phyloP scores from a whole-genome alignment of 2,113 vertebrate genomes.

The Cynoglossus semilaevis region DNA sequence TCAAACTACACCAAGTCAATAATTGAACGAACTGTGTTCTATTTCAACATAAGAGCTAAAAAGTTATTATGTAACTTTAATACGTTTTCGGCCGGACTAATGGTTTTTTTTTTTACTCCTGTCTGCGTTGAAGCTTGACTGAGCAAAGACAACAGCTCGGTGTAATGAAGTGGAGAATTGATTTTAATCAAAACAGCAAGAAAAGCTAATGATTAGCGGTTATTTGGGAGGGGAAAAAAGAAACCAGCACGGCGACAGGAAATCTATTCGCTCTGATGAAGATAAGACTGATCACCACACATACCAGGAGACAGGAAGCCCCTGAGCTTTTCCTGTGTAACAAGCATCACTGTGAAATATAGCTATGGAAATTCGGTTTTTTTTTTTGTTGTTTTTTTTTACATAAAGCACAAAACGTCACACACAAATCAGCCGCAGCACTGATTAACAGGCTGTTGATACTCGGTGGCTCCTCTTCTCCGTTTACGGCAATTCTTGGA shows the following conservation, averaged over 20 bases:
- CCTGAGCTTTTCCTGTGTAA: neutral
- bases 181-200: slow-evolving; percentile 39
- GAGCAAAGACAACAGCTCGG: slow-evolving; percentile 16
- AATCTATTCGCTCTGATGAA: slow-evolving; percentile 42
- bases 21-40: too few species aligned
- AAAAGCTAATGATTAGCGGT: slow-evolving; percentile 40
- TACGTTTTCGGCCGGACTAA: neutral
- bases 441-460: slow-evolving; percentile 60
- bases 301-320: neutral
- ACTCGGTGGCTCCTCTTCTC: slow-evolving; percentile 41
- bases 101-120: neutral
- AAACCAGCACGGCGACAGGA: slow-evolving; percentile 30
- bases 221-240: slow-evolving; percentile 12
- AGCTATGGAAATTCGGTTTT: too few species aligned
- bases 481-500: slow-evolving; percentile 55
- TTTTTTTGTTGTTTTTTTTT: too few species aligned
- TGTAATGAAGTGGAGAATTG: slow-evolving; percentile 33
- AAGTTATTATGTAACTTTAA: neutral
- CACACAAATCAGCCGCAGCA: slow-evolving; percentile 1
- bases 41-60: too few species aligned
- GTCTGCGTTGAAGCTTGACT: neutral
- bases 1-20: too few species aligned
- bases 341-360: neutral
- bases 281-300: neutral
- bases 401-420: too few species aligned